phyloP scores from a whole-genome alignment of 2,797 vertebrate genomes.

The Prunella strophiata region DNA sequence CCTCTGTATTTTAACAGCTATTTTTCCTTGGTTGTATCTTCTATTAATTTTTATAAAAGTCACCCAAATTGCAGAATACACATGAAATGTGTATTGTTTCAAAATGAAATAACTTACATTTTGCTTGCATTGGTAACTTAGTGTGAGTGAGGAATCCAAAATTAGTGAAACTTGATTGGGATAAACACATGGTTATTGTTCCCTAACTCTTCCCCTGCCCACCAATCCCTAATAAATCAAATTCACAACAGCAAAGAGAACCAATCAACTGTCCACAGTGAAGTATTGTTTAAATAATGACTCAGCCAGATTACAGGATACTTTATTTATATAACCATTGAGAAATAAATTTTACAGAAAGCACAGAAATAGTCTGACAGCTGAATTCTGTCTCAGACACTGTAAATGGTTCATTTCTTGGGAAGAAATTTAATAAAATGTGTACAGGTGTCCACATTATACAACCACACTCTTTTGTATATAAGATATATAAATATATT shows the following conservation, averaged over 20 bases:
- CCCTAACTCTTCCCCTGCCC: neutral
- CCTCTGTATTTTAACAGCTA: neutral
- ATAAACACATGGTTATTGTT: neutral
- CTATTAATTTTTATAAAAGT: neutral
- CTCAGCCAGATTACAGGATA: neutral
- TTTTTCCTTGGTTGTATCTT: neutral
- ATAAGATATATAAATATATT: neutral
- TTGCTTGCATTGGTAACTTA: neutral
- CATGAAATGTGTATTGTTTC: neutral
- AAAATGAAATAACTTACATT: neutral
- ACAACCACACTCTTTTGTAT: neutral
- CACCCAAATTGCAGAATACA: neutral
- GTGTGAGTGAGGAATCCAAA: neutral
- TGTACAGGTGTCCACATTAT: neutral
- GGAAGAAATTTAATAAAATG: neutral
- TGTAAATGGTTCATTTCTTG: neutral
- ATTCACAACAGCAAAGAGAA: neutral
- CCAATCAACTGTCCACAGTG: neutral
- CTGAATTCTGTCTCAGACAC: neutral
- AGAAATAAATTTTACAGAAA: neutral
- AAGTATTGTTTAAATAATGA: neutral
- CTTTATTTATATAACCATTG: neutral
- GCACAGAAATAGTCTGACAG: neutral
- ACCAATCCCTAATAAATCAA: neutral
- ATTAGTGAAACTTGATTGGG: neutral